Conservation (phyloP, 2,888 invertebrate species). For the Ptycholaimellus sp. region DNA sequence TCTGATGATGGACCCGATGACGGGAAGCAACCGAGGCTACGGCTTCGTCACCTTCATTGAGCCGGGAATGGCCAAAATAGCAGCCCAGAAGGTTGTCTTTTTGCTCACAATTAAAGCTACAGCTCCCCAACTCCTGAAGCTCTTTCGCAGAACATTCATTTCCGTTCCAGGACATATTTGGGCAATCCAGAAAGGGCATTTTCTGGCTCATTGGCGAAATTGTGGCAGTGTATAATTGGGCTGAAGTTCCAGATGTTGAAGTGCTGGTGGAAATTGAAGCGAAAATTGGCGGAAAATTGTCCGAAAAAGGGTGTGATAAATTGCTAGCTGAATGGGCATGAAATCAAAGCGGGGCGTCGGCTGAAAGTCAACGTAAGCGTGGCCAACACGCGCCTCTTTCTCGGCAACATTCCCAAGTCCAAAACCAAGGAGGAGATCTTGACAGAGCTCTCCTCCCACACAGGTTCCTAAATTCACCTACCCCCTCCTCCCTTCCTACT, state of each 20-base stretch:
- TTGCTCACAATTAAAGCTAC: too few relatives aligned
- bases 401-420: slow-evolving; percentile 99
- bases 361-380: slow-evolving; percentile 99
- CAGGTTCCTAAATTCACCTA: slow-evolving; percentile 60
- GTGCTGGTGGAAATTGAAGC: neutral
- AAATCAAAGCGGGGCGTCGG: slow-evolving; percentile 98
- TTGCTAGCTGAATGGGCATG: slow-evolving; percentile 92
- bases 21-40: slow-evolving; percentile 90
- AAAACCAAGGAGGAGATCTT: slow-evolving; percentile 99
- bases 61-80: slow-evolving; percentile 69
- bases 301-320: neutral
- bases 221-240: too few relatives aligned
- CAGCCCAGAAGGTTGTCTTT: slow-evolving; percentile 68
- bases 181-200: too few relatives aligned
- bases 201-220: too few relatives aligned
- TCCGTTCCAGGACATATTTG: too few relatives aligned
- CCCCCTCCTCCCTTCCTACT: neutral
- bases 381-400: slow-evolving; percentile 99
- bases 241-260: too few relatives aligned
- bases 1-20: slow-evolving; percentile 99
- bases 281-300: neutral
- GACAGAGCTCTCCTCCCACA: slow-evolving; percentile 99
- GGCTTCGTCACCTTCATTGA: slow-evolving; percentile 93
- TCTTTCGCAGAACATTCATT: too few relatives aligned
- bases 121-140: too few relatives aligned